phyloP scores from a whole-genome alignment of 1,140 invertebrate species.

The Drosophila sturtevanti region DNA sequence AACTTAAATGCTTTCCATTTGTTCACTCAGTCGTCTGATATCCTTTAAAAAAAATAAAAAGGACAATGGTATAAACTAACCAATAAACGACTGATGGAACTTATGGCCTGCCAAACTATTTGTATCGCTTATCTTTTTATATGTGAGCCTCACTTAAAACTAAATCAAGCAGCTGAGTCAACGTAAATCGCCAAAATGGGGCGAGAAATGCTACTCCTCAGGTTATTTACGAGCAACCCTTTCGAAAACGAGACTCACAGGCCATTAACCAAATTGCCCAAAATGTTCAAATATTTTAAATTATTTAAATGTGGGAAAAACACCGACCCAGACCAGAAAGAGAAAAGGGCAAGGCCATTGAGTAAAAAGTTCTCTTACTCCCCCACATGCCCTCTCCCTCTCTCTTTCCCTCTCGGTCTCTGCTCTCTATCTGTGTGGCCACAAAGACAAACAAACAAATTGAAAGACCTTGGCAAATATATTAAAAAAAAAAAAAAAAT shows the following conservation, averaged over 20 bases:
- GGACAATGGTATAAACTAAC: too few relatives aligned
- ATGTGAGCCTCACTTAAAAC: conserved; percentile 22
- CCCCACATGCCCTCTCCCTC: not conserved
- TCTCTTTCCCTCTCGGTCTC: not conserved
- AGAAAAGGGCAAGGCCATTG: conserved; percentile 43
- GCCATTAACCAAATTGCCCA: conserved; percentile 78
- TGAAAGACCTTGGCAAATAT: conserved; percentile 54
- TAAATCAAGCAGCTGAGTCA: conserved; percentile 47
- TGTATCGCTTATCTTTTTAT: conserved; percentile 22
- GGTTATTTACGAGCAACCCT: conserved; percentile 71
- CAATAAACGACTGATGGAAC: not conserved
- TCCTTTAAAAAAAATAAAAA: too few relatives aligned
- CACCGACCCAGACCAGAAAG: not conserved
- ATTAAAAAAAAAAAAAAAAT: conserved; percentile 25
- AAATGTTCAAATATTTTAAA: conserved; percentile 71
- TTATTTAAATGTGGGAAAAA: conserved; percentile 65
- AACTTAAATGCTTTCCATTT: not conserved
- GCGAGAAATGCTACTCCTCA: conserved; percentile 8
- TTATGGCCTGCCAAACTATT: not conserved
- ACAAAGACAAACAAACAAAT: conserved; percentile 56
- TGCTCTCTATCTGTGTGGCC: conserved; percentile 27
- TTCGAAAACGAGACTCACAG: conserved; percentile 43
- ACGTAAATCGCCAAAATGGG: conserved; percentile 27
- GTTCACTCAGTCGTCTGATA: too few relatives aligned
- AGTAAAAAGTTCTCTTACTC: conserved; percentile 21